Conservation (phyloP, 2,113 vertebrate species). For the Tychaedon coryphoeus region DNA sequence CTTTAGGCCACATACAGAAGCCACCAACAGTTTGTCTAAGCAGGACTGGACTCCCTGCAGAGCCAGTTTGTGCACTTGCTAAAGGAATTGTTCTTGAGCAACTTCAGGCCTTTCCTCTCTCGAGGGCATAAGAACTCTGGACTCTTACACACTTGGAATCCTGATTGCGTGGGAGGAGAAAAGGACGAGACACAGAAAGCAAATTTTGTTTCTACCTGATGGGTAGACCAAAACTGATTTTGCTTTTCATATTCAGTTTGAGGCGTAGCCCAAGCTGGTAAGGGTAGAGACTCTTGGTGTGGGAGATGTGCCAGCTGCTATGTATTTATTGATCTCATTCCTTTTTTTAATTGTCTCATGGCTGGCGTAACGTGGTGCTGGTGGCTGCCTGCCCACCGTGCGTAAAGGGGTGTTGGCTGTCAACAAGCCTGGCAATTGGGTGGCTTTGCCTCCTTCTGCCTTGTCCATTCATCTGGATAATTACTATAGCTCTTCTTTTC, state of each 20-base stretch:
- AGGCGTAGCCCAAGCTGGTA: background rate
- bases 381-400: background rate
- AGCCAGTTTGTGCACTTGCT: constrained; percentile 66
- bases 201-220: constrained; percentile 4
- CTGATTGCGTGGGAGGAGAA: constrained; percentile 21
- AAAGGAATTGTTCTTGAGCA: constrained; percentile 60
- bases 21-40: constrained; percentile 42
- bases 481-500: background rate
- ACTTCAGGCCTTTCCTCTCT: constrained; percentile 57
- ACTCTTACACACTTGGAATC: background rate
- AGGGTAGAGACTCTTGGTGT: background rate
- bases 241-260: constrained; percentile 7
- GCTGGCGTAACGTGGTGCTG: background rate
- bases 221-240: background rate
- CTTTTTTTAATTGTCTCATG: background rate
- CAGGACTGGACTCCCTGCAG: constrained; percentile 55
- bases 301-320: background rate
- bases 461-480: background rate
- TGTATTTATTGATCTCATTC: constrained; percentile 22
- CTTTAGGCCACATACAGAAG: constrained; percentile 51
- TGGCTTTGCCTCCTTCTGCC: constrained; percentile 17
- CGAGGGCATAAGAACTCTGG: constrained; percentile 56
- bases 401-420: constrained; percentile 17
- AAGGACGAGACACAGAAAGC: background rate
- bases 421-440: constrained; percentile 17